A percentile compares a stretch with the other conserved stretches of the same genome.
phyloP scores from a whole-genome alignment of 2,113 vertebrate species.

The Aspiorhynchus laticeps region DNA sequence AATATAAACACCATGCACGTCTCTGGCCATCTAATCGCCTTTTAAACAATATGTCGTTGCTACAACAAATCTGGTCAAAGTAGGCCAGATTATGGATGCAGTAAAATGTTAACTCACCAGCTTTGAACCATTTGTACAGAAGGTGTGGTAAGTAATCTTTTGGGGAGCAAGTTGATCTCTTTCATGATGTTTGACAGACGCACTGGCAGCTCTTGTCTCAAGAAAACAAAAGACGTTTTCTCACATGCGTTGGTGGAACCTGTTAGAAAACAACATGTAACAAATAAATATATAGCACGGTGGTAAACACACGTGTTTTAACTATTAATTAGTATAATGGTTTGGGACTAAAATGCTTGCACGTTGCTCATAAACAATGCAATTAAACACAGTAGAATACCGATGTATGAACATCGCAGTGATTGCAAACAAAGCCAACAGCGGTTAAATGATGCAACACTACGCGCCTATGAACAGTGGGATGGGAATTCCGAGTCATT shows the following conservation, averaged over 20 bases:
- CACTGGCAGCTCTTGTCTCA: constrained; percentile 93
- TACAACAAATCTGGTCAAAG: too few species aligned
- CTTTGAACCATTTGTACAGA: constrained; percentile 91
- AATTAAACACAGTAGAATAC: neutral
- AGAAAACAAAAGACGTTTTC: constrained; percentile 91
- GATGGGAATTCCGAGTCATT: constrained; percentile 10
- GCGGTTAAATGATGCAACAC: constrained; percentile 65
- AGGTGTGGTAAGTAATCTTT: constrained; percentile 84
- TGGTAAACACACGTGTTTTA: neutral
- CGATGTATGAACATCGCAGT: neutral
- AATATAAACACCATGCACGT: constrained; percentile 22
- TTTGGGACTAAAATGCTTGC: neutral
- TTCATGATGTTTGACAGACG: constrained; percentile 97
- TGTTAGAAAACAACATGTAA: constrained; percentile 49
- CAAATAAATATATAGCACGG: neutral
- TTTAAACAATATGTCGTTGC: neutral
- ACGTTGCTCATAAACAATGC: neutral
- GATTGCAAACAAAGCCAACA: neutral
- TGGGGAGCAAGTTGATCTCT: constrained; percentile 91
- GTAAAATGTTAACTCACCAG: constrained; percentile 76
- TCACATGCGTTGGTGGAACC: constrained; percentile 95
- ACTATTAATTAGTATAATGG: neutral
- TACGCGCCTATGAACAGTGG: neutral
- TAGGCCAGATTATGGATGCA: neutral
- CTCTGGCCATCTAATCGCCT: neutral